Conservation (phyloP, 2,888 invertebrate species). For the Cybosia mesomella region DNA sequence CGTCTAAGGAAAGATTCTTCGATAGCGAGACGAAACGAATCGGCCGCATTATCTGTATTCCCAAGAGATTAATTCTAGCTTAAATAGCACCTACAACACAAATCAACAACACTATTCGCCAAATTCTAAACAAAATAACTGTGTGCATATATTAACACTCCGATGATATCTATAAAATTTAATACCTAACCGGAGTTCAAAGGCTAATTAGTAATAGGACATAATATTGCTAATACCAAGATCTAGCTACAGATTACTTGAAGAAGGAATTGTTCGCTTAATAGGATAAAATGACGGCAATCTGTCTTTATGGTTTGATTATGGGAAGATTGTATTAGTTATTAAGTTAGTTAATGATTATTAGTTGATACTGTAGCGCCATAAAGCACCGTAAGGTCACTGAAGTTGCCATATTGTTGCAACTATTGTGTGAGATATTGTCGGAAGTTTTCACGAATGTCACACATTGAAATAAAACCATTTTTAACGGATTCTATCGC, state of each 20-base stretch:
- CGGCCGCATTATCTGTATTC: not conserved
- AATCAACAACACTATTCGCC: not conserved
- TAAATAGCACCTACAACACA: no score
- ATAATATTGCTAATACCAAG: slow-evolving; percentile 47
- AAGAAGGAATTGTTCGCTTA: slow-evolving; percentile 53
- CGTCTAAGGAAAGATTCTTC: not conserved
- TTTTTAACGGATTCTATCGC: no score
- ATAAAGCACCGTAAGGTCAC: not conserved
- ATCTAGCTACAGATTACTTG: slow-evolving; percentile 50
- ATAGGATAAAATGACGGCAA: slow-evolving; percentile 43
- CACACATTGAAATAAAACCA: no score
- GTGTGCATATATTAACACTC: slow-evolving; percentile 33
- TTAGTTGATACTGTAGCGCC: not conserved
- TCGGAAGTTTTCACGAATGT: no score
- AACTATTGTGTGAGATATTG: no score
- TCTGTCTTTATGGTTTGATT: slow-evolving; percentile 43
- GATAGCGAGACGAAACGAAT: not conserved
- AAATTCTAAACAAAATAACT: slow-evolving; percentile 9
- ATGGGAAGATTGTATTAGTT: slow-evolving; percentile 39
- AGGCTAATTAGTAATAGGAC: slow-evolving; percentile 51
- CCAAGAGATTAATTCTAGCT: not conserved
- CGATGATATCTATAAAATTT: slow-evolving; percentile 52
- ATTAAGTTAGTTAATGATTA: slow-evolving; percentile 26
- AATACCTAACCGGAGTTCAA: slow-evolving; percentile 40
- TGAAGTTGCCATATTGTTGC: no score